Percentiles rank a stretch among this genome's conserved stretches.
Evolutionary conservation across 2,113 vertebrate genomes (phyloP).

Genomic region (Tringa solitaria): DNA sequence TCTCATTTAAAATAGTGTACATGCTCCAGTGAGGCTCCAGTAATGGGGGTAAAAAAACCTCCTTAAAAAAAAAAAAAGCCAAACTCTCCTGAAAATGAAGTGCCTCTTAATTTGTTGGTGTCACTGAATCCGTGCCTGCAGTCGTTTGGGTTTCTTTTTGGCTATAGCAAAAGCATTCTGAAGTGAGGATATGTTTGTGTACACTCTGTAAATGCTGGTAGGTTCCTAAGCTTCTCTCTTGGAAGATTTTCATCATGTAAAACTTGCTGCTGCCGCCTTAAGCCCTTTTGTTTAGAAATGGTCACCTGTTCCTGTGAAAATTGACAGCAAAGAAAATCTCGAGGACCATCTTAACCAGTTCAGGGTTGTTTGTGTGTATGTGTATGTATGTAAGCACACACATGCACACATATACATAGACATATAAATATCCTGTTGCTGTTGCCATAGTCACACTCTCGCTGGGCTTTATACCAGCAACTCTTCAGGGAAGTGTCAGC

Average conservation of each 20-base stretch:
- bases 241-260: background rate
- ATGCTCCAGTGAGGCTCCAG: background rate
- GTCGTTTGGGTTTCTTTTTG: background rate
- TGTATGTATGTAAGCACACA: background rate
- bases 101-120: background rate
- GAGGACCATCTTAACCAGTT: background rate
- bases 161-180: background rate
- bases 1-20: background rate
- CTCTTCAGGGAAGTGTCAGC: conserved; percentile 60
- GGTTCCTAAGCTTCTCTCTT: background rate
- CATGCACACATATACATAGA: background rate
- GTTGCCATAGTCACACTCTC: conserved; percentile 71
- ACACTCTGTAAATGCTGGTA: background rate
- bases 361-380: background rate
- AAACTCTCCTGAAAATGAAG: background rate
- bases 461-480: conserved; percentile 50
- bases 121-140: background rate
- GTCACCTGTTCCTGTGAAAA: conserved; percentile 24
- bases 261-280: background rate
- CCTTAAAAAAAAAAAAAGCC: background rate
- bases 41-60: background rate
- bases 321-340: background rate
- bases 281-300: background rate
- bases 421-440: conserved; percentile 42
- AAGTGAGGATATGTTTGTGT: background rate